Evolutionary conservation across 1,140 invertebrate species (phyloP).

Genomic region (Caenorhabditis remanei): DNA sequence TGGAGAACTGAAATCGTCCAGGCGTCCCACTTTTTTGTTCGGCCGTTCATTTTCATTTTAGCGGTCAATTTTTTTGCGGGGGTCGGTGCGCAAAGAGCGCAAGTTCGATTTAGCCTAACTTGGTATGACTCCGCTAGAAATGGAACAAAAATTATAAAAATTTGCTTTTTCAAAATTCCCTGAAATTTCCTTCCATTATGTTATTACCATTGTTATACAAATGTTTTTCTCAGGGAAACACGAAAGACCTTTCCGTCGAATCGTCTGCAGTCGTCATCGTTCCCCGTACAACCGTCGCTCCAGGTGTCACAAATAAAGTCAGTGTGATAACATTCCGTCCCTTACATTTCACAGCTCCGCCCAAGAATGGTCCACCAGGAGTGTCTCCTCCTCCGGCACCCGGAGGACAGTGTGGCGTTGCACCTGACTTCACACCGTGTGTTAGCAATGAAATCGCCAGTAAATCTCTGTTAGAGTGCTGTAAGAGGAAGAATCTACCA

Average conservation of each 20-base stretch:
- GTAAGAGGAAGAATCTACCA: constrained; percentile 61
- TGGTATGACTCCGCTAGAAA: too few relatives aligned
- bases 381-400: neutral
- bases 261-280: neutral
- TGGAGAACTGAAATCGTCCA: too few relatives aligned
- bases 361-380: neutral
- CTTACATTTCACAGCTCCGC: constrained; percentile 3
- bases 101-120: too few relatives aligned
- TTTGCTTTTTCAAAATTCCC: too few relatives aligned
- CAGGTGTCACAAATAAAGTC: constrained; percentile 42
- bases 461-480: constrained; percentile 59
- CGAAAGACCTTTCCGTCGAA: constrained; percentile 33
- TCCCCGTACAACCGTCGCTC: constrained; percentile 7
- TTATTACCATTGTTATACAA: too few relatives aligned
- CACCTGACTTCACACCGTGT: constrained; percentile 63
- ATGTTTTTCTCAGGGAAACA: neutral
- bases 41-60: too few relatives aligned
- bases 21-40: too few relatives aligned
- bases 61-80: too few relatives aligned
- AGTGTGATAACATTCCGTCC: constrained; percentile 43
- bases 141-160: too few relatives aligned
- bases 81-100: too few relatives aligned
- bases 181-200: too few relatives aligned
- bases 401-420: constrained; percentile 52
- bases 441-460: constrained; percentile 59